Base-by-base conservation (phyloP, 2,113 vertebrate genomes). In the Miniopterus natalensis region DNA sequence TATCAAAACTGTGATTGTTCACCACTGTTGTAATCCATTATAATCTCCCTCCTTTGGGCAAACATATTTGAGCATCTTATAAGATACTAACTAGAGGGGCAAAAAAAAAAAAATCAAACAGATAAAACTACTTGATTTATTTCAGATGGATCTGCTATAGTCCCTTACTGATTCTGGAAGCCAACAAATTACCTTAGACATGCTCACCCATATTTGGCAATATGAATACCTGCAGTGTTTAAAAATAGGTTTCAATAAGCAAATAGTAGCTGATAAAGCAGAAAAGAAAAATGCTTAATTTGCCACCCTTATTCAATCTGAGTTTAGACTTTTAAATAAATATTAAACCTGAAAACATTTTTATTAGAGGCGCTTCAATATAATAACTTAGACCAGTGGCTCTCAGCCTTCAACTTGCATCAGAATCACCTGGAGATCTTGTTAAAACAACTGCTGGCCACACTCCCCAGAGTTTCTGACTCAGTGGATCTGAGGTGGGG, bases 231-330 rank as follows among this genome's bases (percentile, higher is more conserved):
- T 68, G 47, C 20, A 5, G 31, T 85, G 21, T 65, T 95, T 77
- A 88, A 89, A 95, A 93, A 25, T 27, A 80, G 40, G 11, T 70
- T 81, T 74, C 73, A 3, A 78, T 80, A 84, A 89, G 29, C 3
- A 96, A 55, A 77, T 70, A 57, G 74, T 94, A 74, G 88, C n/a
- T 79, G 49, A 94, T 78, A 88, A 77, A 91, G 42, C 65, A 96
- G n/a, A 71, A 95, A 73, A 83, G 3, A 12, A 89, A 81, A 40
- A 51, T 88, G 25, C 18, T 84, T 81, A 91, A 74, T 83, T 85
- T 88, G 53, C 12, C 66, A 96, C 84, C 1, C 3, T 57, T 75
- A 68, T 83, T 86, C 40, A 93, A 51, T 74, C 40, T 88, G 36
- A 14, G 77, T 85, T 85, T 66, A 65, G 29, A 95, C 21, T 93